phyloP scores from a whole-genome alignment of 2,797 vertebrate species.

The Silurus lanzhouensis region DNA sequence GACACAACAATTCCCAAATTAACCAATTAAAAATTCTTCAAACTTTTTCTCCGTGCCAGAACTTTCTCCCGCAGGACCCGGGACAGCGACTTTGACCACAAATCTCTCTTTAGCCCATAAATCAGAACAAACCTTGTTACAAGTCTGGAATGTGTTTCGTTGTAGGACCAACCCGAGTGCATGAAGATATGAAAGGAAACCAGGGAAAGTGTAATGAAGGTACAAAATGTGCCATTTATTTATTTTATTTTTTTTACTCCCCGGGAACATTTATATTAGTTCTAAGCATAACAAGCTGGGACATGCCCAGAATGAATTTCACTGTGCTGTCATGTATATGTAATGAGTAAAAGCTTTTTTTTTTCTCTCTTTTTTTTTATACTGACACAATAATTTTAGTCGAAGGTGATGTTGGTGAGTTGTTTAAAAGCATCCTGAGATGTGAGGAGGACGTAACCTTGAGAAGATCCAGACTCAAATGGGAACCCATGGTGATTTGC shows the following conservation, averaged over 20 bases:
- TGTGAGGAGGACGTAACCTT: too few relatives aligned
- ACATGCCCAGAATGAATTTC: too few relatives aligned
- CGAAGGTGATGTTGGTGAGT: too few relatives aligned
- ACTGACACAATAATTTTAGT: too few relatives aligned
- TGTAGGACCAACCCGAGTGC: neutral
- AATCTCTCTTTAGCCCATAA: slow-evolving; percentile 24
- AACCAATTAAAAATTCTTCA: slow-evolving; percentile 48
- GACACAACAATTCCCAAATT: slow-evolving; percentile 41
- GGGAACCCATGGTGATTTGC: too few relatives aligned
- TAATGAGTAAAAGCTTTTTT: neutral
- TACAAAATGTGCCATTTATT: neutral
- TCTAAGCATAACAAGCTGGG: too few relatives aligned
- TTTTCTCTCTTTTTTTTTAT: too few relatives aligned
- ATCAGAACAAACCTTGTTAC: slow-evolving; percentile 13
- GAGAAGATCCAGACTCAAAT: too few relatives aligned
- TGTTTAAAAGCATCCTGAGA: too few relatives aligned
- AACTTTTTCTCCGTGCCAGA: slow-evolving; percentile 20
- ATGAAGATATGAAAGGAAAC: neutral
- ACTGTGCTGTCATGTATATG: too few relatives aligned
- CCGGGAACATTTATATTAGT: neutral
- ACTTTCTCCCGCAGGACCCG: slow-evolving; percentile 18
- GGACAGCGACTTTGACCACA: slow-evolving; percentile 2
- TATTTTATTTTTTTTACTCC: neutral
- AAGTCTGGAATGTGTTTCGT: neutral
- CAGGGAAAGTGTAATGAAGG: neutral